A percentile compares a stretch with the other conserved stretches of the same genome.
Conservation (phyloP, 2,113 vertebrate genomes). For the Carassius auratus region DNA sequence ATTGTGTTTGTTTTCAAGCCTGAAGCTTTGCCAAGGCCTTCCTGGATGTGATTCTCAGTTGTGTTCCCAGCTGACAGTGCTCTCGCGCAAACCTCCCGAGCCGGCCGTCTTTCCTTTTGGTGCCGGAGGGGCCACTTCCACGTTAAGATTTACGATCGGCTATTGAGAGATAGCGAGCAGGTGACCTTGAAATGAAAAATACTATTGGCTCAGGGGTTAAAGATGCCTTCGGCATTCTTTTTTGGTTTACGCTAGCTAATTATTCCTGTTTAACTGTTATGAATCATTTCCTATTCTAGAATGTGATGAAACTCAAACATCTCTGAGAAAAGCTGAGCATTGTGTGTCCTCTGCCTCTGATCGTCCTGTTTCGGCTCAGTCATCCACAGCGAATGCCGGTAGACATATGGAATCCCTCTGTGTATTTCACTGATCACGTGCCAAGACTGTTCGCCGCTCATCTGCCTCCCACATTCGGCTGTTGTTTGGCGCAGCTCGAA, state of each 20-base stretch:
- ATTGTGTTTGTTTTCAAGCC: slow-evolving; percentile 77
- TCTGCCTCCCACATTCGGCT: slow-evolving; percentile 68
- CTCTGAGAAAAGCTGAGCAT: slow-evolving; percentile 17
- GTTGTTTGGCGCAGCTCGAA: slow-evolving; percentile 40
- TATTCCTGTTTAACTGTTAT: neutral
- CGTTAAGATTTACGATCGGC: slow-evolving; percentile 46
- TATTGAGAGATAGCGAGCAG: neutral
- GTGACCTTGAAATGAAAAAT: slow-evolving; percentile 18
- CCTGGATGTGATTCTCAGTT: slow-evolving; percentile 56
- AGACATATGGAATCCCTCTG: slow-evolving; percentile 72
- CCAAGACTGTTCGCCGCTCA: slow-evolving; percentile 62
- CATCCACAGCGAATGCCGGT: slow-evolving; percentile 62
- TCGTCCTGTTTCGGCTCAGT: slow-evolving; percentile 58
- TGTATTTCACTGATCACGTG: slow-evolving; percentile 64
- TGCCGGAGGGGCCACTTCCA: slow-evolving; percentile 45
- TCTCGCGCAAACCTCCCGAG: slow-evolving; percentile 42
- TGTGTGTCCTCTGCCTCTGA: slow-evolving; percentile 48
- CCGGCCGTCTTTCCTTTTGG: slow-evolving; percentile 19
- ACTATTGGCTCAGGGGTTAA: slow-evolving; percentile 14
- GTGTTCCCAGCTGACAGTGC: slow-evolving; percentile 40
- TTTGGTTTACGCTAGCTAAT: neutral
- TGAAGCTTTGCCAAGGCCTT: slow-evolving; percentile 70
- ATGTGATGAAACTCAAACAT: slow-evolving; percentile 19
- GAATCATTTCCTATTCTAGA: slow-evolving; percentile 16
- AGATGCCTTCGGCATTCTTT: neutral